Conservation (phyloP, 1,140 invertebrate species). For the Aphidius ervi region DNA sequence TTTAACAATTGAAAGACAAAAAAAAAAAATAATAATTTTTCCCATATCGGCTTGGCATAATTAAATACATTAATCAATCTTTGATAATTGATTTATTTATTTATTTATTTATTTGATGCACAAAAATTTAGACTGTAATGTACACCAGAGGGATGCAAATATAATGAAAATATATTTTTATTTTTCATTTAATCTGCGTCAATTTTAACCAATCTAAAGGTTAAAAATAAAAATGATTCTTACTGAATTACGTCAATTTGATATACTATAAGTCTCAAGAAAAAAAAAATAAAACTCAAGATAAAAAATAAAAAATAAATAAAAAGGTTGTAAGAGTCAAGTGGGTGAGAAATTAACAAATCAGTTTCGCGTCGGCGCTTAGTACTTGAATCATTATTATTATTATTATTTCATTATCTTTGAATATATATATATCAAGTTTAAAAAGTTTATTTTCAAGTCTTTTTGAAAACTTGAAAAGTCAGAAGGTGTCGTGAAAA, state of each 20-base stretch:
- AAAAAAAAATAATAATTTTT: too few relatives aligned
- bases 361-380: constrained; percentile 8
- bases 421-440: too few relatives aligned
- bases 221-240: not conserved
- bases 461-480: not conserved
- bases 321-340: constrained; percentile 4
- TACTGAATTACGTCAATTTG: not conserved
- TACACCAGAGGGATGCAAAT: too few relatives aligned
- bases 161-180: too few relatives aligned
- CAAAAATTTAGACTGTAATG: too few relatives aligned
- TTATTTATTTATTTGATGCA: too few relatives aligned
- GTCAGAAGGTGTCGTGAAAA: constrained; percentile 1
- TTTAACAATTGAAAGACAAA: too few relatives aligned
- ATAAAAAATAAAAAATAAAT: constrained; percentile 2
- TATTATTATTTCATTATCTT: too few relatives aligned
- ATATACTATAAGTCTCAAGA: not conserved
- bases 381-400: not conserved
- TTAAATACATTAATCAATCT: too few relatives aligned
- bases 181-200: not conserved
- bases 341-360: constrained; percentile 13
- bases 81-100: too few relatives aligned
- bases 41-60: too few relatives aligned
- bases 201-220: not conserved
- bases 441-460: too few relatives aligned
- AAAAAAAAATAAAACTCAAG: not conserved